Conservation (phyloP, 2,797 vertebrate species). For the Lithobates sylvaticus region DNA sequence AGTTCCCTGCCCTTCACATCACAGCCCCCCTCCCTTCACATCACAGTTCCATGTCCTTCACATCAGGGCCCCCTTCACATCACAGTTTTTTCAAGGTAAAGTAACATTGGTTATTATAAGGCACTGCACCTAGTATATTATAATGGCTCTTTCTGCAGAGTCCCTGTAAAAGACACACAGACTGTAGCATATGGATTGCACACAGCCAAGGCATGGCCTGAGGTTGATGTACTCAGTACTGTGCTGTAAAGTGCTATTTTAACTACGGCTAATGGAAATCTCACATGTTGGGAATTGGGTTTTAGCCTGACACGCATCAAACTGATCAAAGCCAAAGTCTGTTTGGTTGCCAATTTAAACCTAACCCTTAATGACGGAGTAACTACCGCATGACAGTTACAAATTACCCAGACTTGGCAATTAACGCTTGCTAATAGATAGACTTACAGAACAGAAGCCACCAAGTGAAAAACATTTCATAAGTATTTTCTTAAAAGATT, state of each 20-base stretch:
- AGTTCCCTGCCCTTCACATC: no score
- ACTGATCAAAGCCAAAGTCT: slow-evolving; percentile 32
- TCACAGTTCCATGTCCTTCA: no score
- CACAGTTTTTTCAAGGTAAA: no score
- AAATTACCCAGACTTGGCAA: slow-evolving; percentile 11
- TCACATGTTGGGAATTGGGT: slow-evolving; percentile 24
- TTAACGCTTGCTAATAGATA: slow-evolving; percentile 1
- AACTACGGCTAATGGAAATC: neutral
- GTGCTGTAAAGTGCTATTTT: neutral
- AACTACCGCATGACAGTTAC: slow-evolving; percentile 15
- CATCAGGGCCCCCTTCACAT: no score
- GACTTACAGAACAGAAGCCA: neutral
- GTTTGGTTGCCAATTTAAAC: slow-evolving; percentile 8
- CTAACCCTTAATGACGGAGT: slow-evolving; percentile 27
- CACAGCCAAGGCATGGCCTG: no score
- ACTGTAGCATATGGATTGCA: no score
- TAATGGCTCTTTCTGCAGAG: no score
- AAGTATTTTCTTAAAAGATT: neutral
- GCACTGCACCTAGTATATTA: no score
- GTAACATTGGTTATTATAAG: no score
- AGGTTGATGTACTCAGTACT: no score
- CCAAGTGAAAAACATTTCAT: neutral
- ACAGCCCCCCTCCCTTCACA: no score
- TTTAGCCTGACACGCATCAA: slow-evolving; percentile 32
- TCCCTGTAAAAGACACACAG: no score